Evolutionary conservation across 1,140 invertebrate species (phyloP), one percentile per base, ranked within the genome.

Genomic region (Ceratina calcarata): DNA sequence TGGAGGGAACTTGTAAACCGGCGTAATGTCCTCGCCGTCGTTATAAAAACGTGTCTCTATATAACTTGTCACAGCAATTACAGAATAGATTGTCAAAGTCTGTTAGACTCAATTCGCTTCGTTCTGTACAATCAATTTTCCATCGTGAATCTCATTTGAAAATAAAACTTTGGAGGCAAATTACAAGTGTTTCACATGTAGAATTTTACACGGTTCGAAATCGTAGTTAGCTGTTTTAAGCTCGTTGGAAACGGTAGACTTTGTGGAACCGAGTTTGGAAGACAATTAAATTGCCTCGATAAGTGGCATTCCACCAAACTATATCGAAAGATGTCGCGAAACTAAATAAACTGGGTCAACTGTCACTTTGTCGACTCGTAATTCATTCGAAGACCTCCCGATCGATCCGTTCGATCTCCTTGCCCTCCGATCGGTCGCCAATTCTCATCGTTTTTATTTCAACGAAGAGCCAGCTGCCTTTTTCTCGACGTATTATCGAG

Each of bases 271-370:
- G 20, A 49, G 64, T 67, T 76, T 24, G 20, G 6, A 16, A 20
- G 57, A 67, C 73, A 76, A 76, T 55, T n/a, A 66, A 24, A 65
- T 57, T 58, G 58, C 53, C 7, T 55, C 24, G 60, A 64, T 16
- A 66, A 74, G 20, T 65, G 10, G 45, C 53, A 64, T 22, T 61
- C 8, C 49, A 3, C 22, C 0, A 12, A 49, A 58, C 37, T 51
- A 20, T 49, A 57, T 2, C 49, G 62, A 76, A 75, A 75, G 64
- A 58, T 20, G 20, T 15, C 51, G 6, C 22, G 55, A 27, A 51
- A 60, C 24, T 49, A 32, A 77, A 77, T 45, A 70, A 77, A 77
- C 66, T 77, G 18, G 75, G 75, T 77, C 75, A 77, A 49, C 45
- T 70, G 57, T 61, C 65, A 16, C 53, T 18, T 3, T 20, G 16